Conservation (phyloP, 2,797 vertebrate genomes). For the Falco rusticolus region DNA sequence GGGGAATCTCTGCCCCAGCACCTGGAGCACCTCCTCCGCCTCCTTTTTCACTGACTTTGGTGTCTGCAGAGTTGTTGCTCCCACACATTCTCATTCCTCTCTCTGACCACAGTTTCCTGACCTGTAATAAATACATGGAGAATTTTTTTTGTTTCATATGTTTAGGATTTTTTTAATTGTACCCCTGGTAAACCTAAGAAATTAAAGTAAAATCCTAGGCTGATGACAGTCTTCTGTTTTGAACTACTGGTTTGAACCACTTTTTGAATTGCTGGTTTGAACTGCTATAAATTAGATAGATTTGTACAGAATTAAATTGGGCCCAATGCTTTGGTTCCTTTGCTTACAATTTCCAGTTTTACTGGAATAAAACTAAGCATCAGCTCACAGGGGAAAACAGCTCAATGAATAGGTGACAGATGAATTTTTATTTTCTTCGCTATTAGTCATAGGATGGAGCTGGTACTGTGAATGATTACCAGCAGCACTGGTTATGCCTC, state of each 20-base stretch:
- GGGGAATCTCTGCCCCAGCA: too few relatives aligned
- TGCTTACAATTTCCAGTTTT: neutral
- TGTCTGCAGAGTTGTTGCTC: too few relatives aligned
- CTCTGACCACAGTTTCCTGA: neutral
- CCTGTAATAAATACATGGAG: neutral
- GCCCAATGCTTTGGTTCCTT: neutral
- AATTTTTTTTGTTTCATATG: accelerated
- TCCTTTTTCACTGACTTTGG: too few relatives aligned
- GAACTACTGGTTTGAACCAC: accelerated
- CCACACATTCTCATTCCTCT: too few relatives aligned
- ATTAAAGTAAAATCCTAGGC: neutral
- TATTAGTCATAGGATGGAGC: constrained; percentile 36
- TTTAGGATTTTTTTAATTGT: neutral
- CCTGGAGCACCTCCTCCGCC: too few relatives aligned
- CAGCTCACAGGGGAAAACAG: constrained; percentile 1
- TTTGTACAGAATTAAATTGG: neutral
- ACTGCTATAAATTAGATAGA: neutral
- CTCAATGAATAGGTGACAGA: constrained; percentile 5
- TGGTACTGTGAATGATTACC: constrained; percentile 42
- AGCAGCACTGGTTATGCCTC: neutral
- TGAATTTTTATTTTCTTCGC: constrained; percentile 47
- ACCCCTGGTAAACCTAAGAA: neutral
- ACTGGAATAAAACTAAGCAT: constrained; percentile 37
- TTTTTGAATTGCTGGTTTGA: neutral
- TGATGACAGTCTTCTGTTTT: neutral